These are phyloP conservation scores for Mirounga angustirostris DNA, from an alignment of 2,113 vertebrate genomes.

Conservation along the genomic window DNA sequence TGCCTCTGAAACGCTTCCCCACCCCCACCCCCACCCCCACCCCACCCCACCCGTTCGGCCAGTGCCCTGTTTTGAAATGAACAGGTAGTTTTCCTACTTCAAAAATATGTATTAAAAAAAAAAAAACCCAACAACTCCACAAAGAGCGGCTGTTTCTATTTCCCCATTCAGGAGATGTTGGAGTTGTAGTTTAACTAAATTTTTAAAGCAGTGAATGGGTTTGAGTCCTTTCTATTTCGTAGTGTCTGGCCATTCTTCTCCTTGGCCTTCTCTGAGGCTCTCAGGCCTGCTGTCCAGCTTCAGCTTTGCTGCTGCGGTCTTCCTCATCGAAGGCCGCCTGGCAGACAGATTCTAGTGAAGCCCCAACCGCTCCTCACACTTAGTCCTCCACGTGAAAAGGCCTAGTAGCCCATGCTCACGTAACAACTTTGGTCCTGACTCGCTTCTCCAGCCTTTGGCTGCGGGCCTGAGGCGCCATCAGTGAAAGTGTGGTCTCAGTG, in stretches of 20 bases:
- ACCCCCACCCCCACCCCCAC: rapidly evolving
- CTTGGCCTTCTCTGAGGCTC: neutral
- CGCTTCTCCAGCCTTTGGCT: neutral
- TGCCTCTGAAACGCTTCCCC: rapidly evolving
- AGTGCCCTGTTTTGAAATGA: neutral
- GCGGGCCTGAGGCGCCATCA: rapidly evolving
- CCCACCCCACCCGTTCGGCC: rapidly evolving
- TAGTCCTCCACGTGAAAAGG: rapidly evolving
- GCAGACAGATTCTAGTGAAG: neutral
- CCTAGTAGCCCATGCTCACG: no score
- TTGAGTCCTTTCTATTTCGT: neutral
- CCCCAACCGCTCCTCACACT: rapidly evolving
- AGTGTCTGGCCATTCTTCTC: neutral
- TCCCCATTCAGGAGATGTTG: neutral
- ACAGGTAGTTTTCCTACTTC: neutral
- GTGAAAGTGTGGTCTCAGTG: neutral
- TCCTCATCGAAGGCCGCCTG: neutral
- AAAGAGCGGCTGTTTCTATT: neutral
- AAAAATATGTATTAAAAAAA: neutral
- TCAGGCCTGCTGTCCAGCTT: no score
- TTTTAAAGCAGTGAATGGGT: neutral
- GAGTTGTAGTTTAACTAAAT: neutral
- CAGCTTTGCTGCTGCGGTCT: rapidly evolving
- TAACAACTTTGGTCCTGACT: rapidly evolving
- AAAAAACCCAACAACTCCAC: neutral